These are phyloP conservation scores for Glyphotaelius pellucidus DNA, from an alignment of 2,888 invertebrate genomes.

Conservation along the genomic window DNA sequence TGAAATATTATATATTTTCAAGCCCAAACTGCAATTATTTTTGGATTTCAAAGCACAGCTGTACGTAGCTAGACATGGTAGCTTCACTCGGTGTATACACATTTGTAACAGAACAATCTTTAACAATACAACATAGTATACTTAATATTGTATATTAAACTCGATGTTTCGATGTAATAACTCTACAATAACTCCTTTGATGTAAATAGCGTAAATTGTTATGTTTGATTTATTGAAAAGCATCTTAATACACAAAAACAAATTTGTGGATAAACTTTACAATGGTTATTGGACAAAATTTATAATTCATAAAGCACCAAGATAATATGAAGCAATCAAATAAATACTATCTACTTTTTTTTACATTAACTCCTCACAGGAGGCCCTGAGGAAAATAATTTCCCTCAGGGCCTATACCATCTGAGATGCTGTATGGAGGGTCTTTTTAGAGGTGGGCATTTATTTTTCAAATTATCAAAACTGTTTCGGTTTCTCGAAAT, in stretches of 20 bases:
- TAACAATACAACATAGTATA: not conserved
- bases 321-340: not conserved
- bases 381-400: too few species aligned
- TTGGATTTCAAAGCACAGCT: not conserved
- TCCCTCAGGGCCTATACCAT: too few species aligned
- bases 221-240: not conserved
- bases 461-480: too few species aligned
- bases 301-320: too few species aligned
- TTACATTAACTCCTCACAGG: too few species aligned
- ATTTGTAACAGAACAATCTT: not conserved
- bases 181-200: not conserved
- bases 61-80: not conserved
- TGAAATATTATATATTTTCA: not conserved
- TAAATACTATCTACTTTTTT: not conserved
- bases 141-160: not conserved
- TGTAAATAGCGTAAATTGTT: not conserved
- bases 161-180: not conserved
- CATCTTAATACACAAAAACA: not conserved
- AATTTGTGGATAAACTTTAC: not conserved
- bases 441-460: not conserved
- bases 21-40: not conserved
- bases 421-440: too few species aligned
- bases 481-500: too few species aligned
- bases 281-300: not conserved
- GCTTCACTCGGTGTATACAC: not conserved